Conservation (phyloP, 2,797 vertebrate species). For the Neosalanx taihuensis region DNA sequence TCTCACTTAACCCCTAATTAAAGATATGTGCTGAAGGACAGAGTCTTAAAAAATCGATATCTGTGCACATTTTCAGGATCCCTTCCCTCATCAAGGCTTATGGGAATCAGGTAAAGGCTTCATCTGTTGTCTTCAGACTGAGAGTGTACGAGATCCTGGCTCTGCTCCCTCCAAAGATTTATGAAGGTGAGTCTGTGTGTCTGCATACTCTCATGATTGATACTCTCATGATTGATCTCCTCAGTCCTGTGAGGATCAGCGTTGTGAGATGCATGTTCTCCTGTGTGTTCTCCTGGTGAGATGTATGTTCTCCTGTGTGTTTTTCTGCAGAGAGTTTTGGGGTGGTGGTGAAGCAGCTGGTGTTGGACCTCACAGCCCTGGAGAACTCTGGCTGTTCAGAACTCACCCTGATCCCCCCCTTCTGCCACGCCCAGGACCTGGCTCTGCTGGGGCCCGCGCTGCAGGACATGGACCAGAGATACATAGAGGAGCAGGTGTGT, state of each 20-base stretch:
- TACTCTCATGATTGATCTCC: not conserved
- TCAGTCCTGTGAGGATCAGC: no score
- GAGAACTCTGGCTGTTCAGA: slow-evolving; percentile 78
- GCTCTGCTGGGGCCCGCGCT: slow-evolving; percentile 76
- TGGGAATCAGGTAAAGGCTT: slow-evolving; percentile 75
- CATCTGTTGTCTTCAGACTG: slow-evolving; percentile 78
- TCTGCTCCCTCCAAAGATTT: slow-evolving; percentile 82
- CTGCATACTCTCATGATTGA: not conserved
- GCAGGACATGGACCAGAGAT: slow-evolving; percentile 77
- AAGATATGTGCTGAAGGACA: not conserved
- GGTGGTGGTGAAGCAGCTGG: slow-evolving; percentile 82
- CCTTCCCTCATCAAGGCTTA: slow-evolving; percentile 78
- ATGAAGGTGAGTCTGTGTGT: slow-evolving; percentile 76
- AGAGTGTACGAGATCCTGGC: slow-evolving; percentile 86
- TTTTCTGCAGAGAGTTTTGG: slow-evolving; percentile 74
- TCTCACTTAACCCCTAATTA: not conserved
- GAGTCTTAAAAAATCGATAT: slow-evolving; percentile 27
- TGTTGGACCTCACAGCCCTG: slow-evolving; percentile 78
- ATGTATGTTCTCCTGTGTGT: not conserved
- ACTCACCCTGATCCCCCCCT: slow-evolving; percentile 77
- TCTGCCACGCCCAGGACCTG: slow-evolving; percentile 84
- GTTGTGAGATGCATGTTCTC: not conserved
- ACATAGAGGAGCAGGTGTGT: slow-evolving; percentile 87
- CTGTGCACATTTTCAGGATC: slow-evolving; percentile 70
- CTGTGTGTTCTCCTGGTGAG: not conserved